Percentiles rank a stretch among this genome's conserved stretches.
phyloP scores from a whole-genome alignment of 2,113 vertebrate genomes.

The Dascyllus trimaculatus region DNA sequence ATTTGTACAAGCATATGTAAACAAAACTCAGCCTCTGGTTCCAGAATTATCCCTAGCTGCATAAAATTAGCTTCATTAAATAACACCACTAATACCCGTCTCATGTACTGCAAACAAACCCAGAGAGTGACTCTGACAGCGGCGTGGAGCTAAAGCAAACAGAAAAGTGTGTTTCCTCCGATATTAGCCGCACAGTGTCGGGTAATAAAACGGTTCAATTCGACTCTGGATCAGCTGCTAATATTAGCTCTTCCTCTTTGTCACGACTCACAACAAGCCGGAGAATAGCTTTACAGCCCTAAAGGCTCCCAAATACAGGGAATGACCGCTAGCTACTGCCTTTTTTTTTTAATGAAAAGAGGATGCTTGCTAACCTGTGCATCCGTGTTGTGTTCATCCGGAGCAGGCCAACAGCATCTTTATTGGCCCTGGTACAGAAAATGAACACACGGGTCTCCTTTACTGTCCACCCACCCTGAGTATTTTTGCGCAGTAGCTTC shows the following conservation, averaged over 20 bases:
- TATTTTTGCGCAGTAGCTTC: conserved; percentile 2
- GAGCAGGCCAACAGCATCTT: conserved; percentile 24
- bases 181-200: background rate
- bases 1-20: background rate
- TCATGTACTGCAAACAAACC: conserved; percentile 2
- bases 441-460: conserved; percentile 13
- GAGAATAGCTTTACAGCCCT: conserved; percentile 1
- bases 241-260: conserved; percentile 19
- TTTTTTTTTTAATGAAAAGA: too few relatives aligned
- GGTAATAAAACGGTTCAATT: background rate
- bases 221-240: background rate
- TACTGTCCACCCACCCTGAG: conserved; percentile 4
- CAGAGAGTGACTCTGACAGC: background rate
- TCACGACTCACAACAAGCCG: conserved; percentile 46
- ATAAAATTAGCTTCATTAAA: background rate
- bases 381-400: background rate
- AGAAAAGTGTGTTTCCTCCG: too few relatives aligned
- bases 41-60: background rate
- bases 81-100: background rate
- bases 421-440: background rate
- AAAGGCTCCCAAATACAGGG: background rate
- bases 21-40: background rate
- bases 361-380: background rate
- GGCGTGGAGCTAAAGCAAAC: too few relatives aligned
- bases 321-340: background rate